phyloP scores from a whole-genome alignment of 1,140 invertebrate species.

The Papilio aristodemus region DNA sequence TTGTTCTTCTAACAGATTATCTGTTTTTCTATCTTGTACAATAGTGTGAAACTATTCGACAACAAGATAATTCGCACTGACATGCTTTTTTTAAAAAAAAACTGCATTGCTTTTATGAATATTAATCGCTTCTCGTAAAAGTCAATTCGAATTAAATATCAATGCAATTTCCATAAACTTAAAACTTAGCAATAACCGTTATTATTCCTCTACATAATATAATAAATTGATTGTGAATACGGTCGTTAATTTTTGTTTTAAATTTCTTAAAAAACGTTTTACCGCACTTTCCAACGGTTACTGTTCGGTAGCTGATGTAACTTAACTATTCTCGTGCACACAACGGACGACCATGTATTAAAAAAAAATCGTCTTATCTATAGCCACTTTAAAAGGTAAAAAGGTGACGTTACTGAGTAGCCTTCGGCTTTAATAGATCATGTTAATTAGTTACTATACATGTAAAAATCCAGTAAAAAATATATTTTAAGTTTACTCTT shows the following conservation, averaged over 20 bases:
- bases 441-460: neutral
- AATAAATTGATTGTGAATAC: neutral
- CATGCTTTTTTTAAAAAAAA: conserved; percentile 11
- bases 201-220: neutral
- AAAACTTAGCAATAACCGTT: conserved; percentile 13
- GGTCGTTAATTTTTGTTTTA: conserved; percentile 16
- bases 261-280: neutral
- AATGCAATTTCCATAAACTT: conserved; percentile 26
- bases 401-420: neutral
- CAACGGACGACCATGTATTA: neutral
- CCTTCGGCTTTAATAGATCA: neutral
- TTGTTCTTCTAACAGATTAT: conserved; percentile 2
- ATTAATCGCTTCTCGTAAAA: conserved; percentile 13
- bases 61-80: neutral
- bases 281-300: neutral
- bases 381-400: neutral
- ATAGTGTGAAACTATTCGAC: conserved; percentile 27
- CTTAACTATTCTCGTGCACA: neutral
- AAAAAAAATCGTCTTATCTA: neutral
- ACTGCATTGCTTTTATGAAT: neutral
- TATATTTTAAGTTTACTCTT: too few relatives aligned
- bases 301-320: neutral
- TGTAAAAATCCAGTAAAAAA: too few relatives aligned
- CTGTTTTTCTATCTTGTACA: conserved; percentile 13
- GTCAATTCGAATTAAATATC: conserved; percentile 7